These are phyloP conservation scores for Smittia aterrima DNA, from an alignment of 2,888 invertebrate species.

Conservation along the genomic window DNA sequence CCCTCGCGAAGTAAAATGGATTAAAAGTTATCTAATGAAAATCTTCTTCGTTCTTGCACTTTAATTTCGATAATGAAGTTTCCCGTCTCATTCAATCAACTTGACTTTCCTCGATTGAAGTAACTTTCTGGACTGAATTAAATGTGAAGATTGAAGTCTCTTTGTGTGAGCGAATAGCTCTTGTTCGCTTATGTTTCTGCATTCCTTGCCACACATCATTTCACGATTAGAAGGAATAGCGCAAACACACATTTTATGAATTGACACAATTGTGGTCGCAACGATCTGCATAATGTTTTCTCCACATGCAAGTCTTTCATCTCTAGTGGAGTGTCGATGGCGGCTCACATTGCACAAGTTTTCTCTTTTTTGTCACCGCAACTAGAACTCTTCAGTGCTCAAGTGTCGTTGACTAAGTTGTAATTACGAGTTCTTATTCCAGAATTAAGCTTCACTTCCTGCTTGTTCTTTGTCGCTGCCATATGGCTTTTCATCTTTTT, in stretches of 20 bases:
- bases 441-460: constrained; percentile 10
- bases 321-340: background rate
- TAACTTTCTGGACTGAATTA: too few species aligned
- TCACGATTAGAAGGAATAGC: constrained; percentile 18
- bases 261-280: constrained; percentile 30
- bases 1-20: constrained; percentile 30
- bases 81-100: background rate
- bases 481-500: background rate
- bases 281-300: constrained; percentile 11
- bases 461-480: constrained; percentile 1
- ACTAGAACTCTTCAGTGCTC: constrained; percentile 21
- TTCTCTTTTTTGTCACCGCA: constrained; percentile 24
- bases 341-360: constrained; percentile 26
- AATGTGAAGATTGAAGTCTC: too few species aligned
- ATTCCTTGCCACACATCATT: constrained; percentile 36
- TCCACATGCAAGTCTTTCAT: background rate
- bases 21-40: constrained; percentile 36
- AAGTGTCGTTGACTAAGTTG: constrained; percentile 7
- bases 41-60: background rate
- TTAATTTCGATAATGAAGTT: constrained; percentile 18
- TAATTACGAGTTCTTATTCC: background rate
- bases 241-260: constrained; percentile 13
- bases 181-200: background rate
- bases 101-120: background rate
- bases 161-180: too few species aligned